Conservation (phyloP, 1,140 invertebrate genomes). For the Euwallacea similis region DNA sequence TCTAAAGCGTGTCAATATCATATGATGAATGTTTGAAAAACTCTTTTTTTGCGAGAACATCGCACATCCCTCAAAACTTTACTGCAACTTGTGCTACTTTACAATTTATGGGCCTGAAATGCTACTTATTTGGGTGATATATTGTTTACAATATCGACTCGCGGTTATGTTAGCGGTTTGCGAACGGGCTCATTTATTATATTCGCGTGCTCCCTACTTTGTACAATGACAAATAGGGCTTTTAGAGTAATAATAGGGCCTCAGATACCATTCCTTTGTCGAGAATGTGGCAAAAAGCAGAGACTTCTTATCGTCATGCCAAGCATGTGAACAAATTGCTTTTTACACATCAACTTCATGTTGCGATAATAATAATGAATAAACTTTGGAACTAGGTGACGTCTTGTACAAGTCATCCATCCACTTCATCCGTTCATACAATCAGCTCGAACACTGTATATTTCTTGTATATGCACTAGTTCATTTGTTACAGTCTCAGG, state of each 20-base stretch:
- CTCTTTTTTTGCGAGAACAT: constrained; percentile 5
- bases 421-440: not conserved
- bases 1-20: not conserved
- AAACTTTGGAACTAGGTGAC: not conserved
- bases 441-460: not conserved
- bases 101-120: constrained; percentile 24
- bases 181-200: constrained; percentile 21
- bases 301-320: not conserved
- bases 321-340: not conserved
- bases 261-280: constrained; percentile 6
- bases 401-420: not conserved
- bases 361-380: not conserved
- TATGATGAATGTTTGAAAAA: not conserved
- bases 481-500: constrained; percentile 15
- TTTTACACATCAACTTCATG: not conserved
- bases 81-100: constrained; percentile 14
- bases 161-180: constrained; percentile 25
- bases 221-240: constrained; percentile 25
- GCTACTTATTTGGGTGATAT: constrained; percentile 21
- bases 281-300: constrained; percentile 4
- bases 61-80: constrained; percentile 6
- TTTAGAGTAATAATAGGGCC: constrained; percentile 22
- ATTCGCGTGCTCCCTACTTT: constrained; percentile 23
- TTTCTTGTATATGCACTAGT: constrained; percentile 11
- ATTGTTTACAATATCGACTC: constrained; percentile 30